Percentiles rank a stretch among this genome's conserved stretches.
These are phyloP conservation scores for Cyprinus carpio DNA, from an alignment of 2,113 vertebrate genomes.

Conservation along the genomic window DNA sequence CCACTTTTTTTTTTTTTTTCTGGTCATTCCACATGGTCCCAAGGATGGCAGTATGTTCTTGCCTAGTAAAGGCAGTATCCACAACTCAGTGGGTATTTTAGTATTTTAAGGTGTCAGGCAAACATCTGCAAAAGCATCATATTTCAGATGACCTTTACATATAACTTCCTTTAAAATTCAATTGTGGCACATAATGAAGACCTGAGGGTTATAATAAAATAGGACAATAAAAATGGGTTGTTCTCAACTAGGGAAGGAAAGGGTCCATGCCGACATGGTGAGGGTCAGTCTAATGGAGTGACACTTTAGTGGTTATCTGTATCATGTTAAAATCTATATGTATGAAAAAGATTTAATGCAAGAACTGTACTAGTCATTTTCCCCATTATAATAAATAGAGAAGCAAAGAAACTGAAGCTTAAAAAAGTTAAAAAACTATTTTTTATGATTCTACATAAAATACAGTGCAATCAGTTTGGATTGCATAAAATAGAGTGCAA, in stretches of 20 bases:
- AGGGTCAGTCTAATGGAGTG: background rate
- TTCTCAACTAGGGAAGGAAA: background rate
- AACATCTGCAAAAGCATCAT: background rate
- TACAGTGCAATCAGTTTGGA: too few relatives aligned
- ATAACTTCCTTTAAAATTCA: background rate
- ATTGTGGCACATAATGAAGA: background rate
- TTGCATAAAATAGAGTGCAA: too few relatives aligned
- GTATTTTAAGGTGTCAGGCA: background rate
- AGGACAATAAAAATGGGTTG: too few relatives aligned
- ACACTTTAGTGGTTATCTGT: background rate
- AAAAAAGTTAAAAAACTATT: background rate
- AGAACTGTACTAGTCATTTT: background rate
- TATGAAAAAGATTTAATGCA: too few relatives aligned
- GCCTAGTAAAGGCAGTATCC: background rate
- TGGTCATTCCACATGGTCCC: background rate
- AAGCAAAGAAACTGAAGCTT: background rate
- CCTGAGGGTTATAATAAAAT: background rate
- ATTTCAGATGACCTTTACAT: background rate
- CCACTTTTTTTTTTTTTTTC: background rate
- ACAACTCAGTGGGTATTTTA: background rate
- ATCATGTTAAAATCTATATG: background rate
- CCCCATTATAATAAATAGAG: background rate
- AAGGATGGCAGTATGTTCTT: background rate
- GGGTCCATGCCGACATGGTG: background rate
- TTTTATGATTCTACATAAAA: too few relatives aligned